A percentile compares a stretch with the other conserved stretches of the same genome.
Conservation (phyloP, 2,113 vertebrate species). For the Mormyrus lacerda region DNA sequence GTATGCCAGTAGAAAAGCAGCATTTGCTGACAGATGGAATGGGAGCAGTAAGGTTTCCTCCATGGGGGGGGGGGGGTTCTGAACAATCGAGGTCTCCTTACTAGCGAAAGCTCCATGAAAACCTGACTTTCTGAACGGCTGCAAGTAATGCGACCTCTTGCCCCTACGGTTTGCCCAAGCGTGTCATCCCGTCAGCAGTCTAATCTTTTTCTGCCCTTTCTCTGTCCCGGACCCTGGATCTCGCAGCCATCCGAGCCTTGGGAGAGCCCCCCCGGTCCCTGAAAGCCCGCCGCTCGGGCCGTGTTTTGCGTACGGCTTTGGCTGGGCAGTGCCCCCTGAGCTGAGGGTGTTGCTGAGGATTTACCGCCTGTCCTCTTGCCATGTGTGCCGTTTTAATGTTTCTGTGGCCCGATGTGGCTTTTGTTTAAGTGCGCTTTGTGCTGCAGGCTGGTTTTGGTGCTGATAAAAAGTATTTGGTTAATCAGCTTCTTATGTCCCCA, state of each 20-base stretch:
- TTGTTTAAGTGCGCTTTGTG: slow-evolving; percentile 61
- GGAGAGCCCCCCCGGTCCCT: background rate
- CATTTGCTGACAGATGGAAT: background rate
- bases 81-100: slow-evolving; percentile 22
- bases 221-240: background rate
- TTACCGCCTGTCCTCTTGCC: slow-evolving; percentile 47
- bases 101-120: slow-evolving; percentile 26
- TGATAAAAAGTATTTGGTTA: slow-evolving; percentile 77
- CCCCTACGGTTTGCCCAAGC: slow-evolving; percentile 48
- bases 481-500: slow-evolving; percentile 66
- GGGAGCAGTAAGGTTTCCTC: background rate
- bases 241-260: slow-evolving; percentile 13
- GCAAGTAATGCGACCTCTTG: slow-evolving; percentile 31
- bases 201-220: slow-evolving; percentile 39
- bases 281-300: background rate
- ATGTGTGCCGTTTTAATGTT: slow-evolving; percentile 54
- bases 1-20: background rate
- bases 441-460: slow-evolving; percentile 55
- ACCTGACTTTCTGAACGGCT: slow-evolving; percentile 15
- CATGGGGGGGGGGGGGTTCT: background rate
- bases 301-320: slow-evolving; percentile 17
- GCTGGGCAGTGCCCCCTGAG: slow-evolving; percentile 17
- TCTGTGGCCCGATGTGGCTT: slow-evolving; percentile 46
- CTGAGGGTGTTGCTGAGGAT: slow-evolving; percentile 48
- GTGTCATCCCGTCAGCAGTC: slow-evolving; percentile 47